Percentiles rank a stretch among this genome's conserved stretches.
Conservation (phyloP, 2,113 vertebrate genomes). For the Sinocyclocheilus anshuiensis region DNA sequence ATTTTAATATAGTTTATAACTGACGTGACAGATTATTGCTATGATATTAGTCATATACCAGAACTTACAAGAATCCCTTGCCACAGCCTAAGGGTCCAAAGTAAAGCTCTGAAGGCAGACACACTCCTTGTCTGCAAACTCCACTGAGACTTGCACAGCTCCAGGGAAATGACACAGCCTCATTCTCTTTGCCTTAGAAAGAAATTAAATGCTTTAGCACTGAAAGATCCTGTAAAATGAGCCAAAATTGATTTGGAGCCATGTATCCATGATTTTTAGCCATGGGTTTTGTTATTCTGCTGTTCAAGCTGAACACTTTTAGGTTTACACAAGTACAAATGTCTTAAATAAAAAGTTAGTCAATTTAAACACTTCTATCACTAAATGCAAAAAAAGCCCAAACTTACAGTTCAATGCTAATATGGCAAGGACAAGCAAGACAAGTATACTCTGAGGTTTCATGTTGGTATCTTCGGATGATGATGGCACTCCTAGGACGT, state of each 20-base stretch:
- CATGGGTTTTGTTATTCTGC: background rate
- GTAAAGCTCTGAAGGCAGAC: slow-evolving; percentile 74
- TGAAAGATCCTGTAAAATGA: background rate
- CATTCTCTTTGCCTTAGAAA: slow-evolving; percentile 67
- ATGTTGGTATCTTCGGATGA: slow-evolving; percentile 58
- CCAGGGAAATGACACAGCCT: slow-evolving; percentile 73
- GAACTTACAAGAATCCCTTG: slow-evolving; percentile 74
- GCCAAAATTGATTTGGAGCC: background rate
- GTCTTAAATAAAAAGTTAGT: background rate
- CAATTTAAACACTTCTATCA: slow-evolving; percentile 4
- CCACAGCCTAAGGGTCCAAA: slow-evolving; percentile 78
- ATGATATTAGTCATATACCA: slow-evolving; percentile 4
- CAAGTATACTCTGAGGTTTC: slow-evolving; percentile 59
- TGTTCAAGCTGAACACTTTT: background rate
- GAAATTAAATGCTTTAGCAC: slow-evolving; percentile 24
- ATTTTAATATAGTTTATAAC: background rate
- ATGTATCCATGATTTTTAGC: background rate
- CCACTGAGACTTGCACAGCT: slow-evolving; percentile 72
- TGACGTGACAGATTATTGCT: background rate
- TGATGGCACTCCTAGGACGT: slow-evolving; percentile 11
- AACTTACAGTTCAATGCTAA: slow-evolving; percentile 71
- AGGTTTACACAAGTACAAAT: background rate
- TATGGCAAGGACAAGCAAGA: slow-evolving; percentile 64
- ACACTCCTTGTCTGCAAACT: slow-evolving; percentile 71
- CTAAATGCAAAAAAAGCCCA: background rate